Evolutionary conservation across 1,140 invertebrate species (phyloP).

Genomic region (Heliconius congener): DNA sequence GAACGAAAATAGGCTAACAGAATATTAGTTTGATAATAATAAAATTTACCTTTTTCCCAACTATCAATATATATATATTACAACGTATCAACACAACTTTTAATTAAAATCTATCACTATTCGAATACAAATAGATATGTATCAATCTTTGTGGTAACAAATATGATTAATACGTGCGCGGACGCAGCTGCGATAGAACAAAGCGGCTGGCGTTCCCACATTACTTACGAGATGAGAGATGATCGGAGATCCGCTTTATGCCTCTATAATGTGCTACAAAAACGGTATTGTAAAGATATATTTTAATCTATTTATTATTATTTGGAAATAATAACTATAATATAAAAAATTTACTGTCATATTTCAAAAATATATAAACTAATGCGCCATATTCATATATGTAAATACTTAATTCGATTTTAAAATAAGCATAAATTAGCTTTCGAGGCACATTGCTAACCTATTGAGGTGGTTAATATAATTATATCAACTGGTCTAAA

Average conservation of each 20-base stretch:
- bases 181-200: conserved; percentile 56
- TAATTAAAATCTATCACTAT: conserved; percentile 32
- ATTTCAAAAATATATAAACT: not conserved
- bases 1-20: too few species aligned
- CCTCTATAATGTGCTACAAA: conserved; percentile 19
- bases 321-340: not conserved
- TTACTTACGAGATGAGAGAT: conserved; percentile 53
- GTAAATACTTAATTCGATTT: not conserved
- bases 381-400: not conserved
- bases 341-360: not conserved
- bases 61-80: not conserved
- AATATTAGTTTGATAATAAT: too few species aligned
- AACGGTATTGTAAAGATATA: conserved; percentile 1
- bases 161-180: conserved; percentile 42
- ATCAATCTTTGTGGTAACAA: conserved; percentile 28
- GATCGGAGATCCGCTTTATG: conserved; percentile 43
- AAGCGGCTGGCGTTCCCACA: conserved; percentile 56
- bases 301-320: not conserved
- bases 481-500: conserved; percentile 27
- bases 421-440: not conserved
- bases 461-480: conserved; percentile 8
- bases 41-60: not conserved
- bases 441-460: not conserved
- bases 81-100: conserved; percentile 11
- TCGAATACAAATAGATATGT: conserved; percentile 16